Evolutionary conservation across 1,140 invertebrate genomes (phyloP).

Genomic region (Planococcus citri): DNA sequence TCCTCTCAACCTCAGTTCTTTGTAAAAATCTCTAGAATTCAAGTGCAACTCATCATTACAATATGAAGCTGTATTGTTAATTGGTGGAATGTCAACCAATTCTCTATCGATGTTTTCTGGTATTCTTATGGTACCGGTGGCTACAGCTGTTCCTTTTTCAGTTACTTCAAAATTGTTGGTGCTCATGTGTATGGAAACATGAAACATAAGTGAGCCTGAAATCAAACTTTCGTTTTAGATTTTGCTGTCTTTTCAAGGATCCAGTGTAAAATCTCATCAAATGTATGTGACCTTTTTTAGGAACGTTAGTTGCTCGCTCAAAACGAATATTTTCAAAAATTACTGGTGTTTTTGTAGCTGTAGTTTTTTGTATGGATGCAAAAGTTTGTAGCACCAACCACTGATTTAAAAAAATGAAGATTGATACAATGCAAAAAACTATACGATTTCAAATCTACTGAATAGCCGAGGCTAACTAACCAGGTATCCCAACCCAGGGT

Average conservation of each 20-base stretch:
- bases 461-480: no score
- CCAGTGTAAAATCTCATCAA: no score
- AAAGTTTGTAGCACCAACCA: conserved; percentile 80
- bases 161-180: conserved; percentile 75
- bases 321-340: conserved; percentile 80
- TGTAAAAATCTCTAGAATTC: conserved; percentile 70
- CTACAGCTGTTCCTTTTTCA: conserved; percentile 62
- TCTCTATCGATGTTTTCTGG: conserved; percentile 32
- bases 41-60: no score
- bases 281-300: conserved; percentile 46
- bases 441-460: no score
- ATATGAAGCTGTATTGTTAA: conserved; percentile 27
- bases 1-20: conserved; percentile 76
- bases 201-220: no score
- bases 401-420: no score
- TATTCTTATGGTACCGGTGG: conserved; percentile 48
- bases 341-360: conserved; percentile 59
- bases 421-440: no score
- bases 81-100: conserved; percentile 35
- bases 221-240: no score
- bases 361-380: conserved; percentile 57
- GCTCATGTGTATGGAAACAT: conserved; percentile 49
- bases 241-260: no score
- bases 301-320: conserved; percentile 64
- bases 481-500: conserved; percentile 92